Evolutionary conservation across 1,140 invertebrate genomes (phyloP).

Genomic region (Eupeodes corollae): DNA sequence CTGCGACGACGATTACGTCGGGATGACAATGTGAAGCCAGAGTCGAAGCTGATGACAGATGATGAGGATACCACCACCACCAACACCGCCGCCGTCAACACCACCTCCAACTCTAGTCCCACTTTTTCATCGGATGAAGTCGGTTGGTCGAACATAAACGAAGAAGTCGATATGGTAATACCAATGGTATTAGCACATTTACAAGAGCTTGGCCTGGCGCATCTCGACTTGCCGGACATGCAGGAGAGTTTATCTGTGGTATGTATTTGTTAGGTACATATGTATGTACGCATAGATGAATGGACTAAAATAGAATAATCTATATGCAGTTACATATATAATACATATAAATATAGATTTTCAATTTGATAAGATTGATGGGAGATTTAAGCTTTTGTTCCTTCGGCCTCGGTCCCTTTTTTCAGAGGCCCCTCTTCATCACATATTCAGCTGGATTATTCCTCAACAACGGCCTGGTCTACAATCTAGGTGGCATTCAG

Average conservation of each 20-base stretch:
- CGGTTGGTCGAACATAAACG: slow-evolving; percentile 28
- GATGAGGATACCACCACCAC: too few relatives aligned
- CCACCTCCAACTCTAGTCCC: too few relatives aligned
- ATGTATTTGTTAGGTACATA: not conserved
- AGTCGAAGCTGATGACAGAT: too few relatives aligned
- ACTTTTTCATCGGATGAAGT: slow-evolving; percentile 4
- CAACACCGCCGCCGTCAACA: too few relatives aligned
- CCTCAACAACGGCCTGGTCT: slow-evolving; percentile 25
- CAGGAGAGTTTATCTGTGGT: slow-evolving; percentile 20
- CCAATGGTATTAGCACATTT: slow-evolving; percentile 25
- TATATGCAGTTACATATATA: too few relatives aligned
- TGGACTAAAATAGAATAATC: too few relatives aligned
- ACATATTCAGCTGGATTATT: slow-evolving; percentile 21
- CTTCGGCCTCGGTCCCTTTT: not conserved
- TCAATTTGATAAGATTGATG: too few relatives aligned
- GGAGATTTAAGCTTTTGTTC: too few relatives aligned
- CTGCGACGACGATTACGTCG: too few relatives aligned
- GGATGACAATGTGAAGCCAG: too few relatives aligned
- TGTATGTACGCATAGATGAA: too few relatives aligned
- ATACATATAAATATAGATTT: too few relatives aligned
- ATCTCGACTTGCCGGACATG: slow-evolving; percentile 24
- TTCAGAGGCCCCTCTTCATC: slow-evolving; percentile 23
- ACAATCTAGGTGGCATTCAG: slow-evolving; percentile 21
- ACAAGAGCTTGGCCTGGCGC: slow-evolving; percentile 21
- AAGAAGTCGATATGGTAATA: slow-evolving; percentile 27